phyloP scores from a whole-genome alignment of 2,113 vertebrate genomes.

The Nesospiza acunhae region DNA sequence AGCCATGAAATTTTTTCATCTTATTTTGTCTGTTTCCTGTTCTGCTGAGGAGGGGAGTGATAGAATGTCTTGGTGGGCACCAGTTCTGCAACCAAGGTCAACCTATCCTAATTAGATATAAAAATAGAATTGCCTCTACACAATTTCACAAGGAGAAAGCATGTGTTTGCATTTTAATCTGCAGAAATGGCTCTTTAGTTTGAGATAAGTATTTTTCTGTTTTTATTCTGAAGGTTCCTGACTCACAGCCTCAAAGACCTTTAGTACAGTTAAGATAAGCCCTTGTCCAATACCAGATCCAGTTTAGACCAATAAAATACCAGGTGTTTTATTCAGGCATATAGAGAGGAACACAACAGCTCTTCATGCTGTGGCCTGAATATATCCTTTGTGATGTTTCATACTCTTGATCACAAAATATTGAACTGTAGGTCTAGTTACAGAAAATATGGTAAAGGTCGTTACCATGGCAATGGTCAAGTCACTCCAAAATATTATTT shows the following conservation, averaged over 20 bases:
- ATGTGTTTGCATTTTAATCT: neutral
- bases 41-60: neutral
- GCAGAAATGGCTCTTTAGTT: neutral
- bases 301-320: neutral
- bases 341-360: neutral
- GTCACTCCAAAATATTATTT: neutral
- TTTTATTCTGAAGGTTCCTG: neutral
- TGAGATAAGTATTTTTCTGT: neutral
- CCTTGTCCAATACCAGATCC: neutral
- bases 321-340: neutral
- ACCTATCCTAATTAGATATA: neutral
- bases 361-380: neutral
- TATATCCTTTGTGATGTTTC: neutral
- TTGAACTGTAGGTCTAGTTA: neutral
- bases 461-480: accelerated
- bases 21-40: neutral
- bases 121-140: neutral
- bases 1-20: neutral
- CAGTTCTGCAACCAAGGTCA: neutral
- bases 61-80: neutral
- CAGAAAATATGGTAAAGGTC: neutral
- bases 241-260: neutral
- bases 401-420: neutral
- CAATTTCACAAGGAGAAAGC: neutral
- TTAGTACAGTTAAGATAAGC: neutral